A percentile compares a stretch with the other conserved stretches of the same genome.
These are phyloP conservation scores for Potamilus streckersoni DNA, from an alignment of 1,140 invertebrate species.

Conservation along the genomic window DNA sequence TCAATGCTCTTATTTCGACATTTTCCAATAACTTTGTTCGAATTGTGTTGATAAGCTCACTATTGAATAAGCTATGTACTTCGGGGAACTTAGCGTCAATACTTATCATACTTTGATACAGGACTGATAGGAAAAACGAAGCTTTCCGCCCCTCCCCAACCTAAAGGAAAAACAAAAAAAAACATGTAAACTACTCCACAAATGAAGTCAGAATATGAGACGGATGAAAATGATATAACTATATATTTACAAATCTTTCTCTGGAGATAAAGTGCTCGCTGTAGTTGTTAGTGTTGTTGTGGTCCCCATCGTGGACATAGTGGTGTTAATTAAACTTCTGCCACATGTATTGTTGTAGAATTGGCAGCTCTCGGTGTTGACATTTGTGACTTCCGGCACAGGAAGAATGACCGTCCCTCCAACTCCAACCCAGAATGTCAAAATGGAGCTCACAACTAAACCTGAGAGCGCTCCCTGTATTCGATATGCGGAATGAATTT, in stretches of 20 bases:
- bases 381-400: slow-evolving; percentile 30
- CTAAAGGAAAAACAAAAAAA: not conserved
- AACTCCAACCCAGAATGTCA: slow-evolving; percentile 85
- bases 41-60: too few species aligned
- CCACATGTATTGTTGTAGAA: slow-evolving; percentile 16
- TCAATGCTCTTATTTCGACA: too few species aligned
- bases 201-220: too few species aligned
- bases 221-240: not conserved
- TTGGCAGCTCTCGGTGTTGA: slow-evolving; percentile 34
- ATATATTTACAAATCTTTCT: slow-evolving; percentile 22
- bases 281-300: slow-evolving; percentile 9
- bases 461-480: slow-evolving; percentile 81
- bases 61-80: too few species aligned
- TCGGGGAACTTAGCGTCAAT: too few species aligned
- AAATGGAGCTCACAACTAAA: slow-evolving; percentile 75
- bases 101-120: too few species aligned
- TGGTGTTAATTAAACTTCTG: not conserved
- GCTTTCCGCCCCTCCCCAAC: not conserved
- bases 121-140: not conserved
- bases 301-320: slow-evolving; percentile 3
- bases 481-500: too few species aligned
- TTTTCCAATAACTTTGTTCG: too few species aligned
- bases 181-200: not conserved
- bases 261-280: slow-evolving; percentile 6
- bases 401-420: slow-evolving; percentile 69